Evolutionary conservation across 2,797 vertebrate genomes (phyloP).

Genomic region (Karalla daura): DNA sequence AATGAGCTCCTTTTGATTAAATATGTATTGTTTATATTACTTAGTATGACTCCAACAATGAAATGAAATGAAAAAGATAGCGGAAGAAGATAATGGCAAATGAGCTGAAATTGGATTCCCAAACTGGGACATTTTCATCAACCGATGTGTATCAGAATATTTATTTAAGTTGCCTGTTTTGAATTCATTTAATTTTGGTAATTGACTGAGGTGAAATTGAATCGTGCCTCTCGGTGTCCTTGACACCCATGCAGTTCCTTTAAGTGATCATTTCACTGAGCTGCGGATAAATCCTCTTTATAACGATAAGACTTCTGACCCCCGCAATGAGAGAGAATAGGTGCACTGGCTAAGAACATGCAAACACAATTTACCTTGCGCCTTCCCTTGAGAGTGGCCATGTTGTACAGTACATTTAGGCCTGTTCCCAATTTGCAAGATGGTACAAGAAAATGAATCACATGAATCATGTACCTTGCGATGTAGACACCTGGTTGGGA

Average conservation of each 20-base stretch:
- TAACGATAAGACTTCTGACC: conserved; percentile 76
- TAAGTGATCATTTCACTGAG: conserved; percentile 71
- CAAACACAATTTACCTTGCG: conserved; percentile 70
- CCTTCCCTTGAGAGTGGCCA: conserved; percentile 48
- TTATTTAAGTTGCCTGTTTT: conserved; percentile 62
- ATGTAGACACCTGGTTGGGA: conserved; percentile 73
- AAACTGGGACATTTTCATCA: conserved; percentile 41
- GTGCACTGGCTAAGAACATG: conserved; percentile 51
- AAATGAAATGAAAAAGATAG: conserved; percentile 27
- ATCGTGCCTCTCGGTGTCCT: conserved; percentile 61
- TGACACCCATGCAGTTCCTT: conserved; percentile 64
- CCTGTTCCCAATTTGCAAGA: conserved; percentile 75
- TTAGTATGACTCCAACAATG: conserved; percentile 21
- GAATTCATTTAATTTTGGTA: conserved; percentile 66
- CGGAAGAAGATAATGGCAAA: conserved; percentile 26
- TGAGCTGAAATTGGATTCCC: conserved; percentile 51
- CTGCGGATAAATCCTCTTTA: conserved; percentile 71
- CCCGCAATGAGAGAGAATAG: conserved; percentile 67
- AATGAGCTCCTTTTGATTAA: conserved; percentile 75
- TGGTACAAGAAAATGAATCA: conserved; percentile 68
- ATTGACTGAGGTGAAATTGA: conserved; percentile 70
- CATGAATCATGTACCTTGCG: conserved; percentile 76
- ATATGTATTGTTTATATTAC: conserved; percentile 64
- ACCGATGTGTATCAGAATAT: conserved; percentile 39
- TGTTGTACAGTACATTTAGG: conserved; percentile 69